Base-by-base conservation (phyloP, 2,888 invertebrate species). In the Drosophila subsilvestris region DNA sequence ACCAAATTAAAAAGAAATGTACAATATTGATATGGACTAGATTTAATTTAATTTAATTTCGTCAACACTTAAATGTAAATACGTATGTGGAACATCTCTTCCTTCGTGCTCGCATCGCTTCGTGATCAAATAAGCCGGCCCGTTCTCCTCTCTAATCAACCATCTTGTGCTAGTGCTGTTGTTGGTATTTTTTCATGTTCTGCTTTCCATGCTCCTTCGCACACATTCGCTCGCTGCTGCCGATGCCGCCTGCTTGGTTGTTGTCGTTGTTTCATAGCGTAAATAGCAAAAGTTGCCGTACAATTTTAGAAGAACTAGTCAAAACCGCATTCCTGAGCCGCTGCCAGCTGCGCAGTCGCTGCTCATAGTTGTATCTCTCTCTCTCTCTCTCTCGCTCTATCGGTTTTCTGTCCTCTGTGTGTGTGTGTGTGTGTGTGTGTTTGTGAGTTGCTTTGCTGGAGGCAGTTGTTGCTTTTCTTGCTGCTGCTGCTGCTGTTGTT, bases 231-330 rank as follows among this genome's bases (percentile, higher is more conserved):
- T 74, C 63, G 75, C 49, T 61, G 51, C 32, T 32, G 12, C 12
- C 12, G 32, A 32, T 32, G 32, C 32, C 32, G 32, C 32, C 32
- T 12, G 32, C 32, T 37, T 12, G 37, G 37, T 37, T 59, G 73
- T 50, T 48, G 72, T 79, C 62, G 86, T 78, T 76, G 88, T 86
- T 88, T 86, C 86, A 89, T 89, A 89, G 86, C 90, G 83, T 89
- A 89, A 86, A 86, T 86, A 86, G 86, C 90, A 86, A 89, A 88
- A 90, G 89, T 90, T 91, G 80, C 88, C 90, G 87, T 84, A 90
- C 90, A 89, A 88, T 88, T 91, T 90, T 91, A 90, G 89, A 91
- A 91, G 90, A 90, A 90, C 91, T 90, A 90, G 90, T 90, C 90
- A 91, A 90, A 90, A 91, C 90, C 91, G 82, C 90, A 90, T 90